phyloP scores from a whole-genome alignment of 2,888 invertebrate genomes.

The Eupithecia subfuscata region DNA sequence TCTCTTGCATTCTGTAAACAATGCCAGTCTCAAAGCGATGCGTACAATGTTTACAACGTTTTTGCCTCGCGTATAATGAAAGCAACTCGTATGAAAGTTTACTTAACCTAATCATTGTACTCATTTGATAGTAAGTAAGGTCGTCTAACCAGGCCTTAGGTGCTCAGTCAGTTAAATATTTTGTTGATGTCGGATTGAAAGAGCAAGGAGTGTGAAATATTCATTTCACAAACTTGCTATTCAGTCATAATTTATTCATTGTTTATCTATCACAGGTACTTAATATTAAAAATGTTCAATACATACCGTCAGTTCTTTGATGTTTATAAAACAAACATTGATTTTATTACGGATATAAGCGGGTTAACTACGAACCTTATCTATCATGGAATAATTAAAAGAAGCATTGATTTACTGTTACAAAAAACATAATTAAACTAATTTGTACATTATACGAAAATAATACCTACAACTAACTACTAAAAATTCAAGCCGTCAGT shows the following conservation, averaged over 20 bases:
- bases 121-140: neutral
- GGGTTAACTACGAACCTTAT: too few relatives aligned
- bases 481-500: too few relatives aligned
- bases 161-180: neutral
- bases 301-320: neutral
- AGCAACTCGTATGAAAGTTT: neutral
- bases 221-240: neutral
- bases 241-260: neutral
- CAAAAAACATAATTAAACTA: neutral
- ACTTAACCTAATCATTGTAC: neutral
- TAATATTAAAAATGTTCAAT: neutral
- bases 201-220: neutral
- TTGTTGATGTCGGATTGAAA: neutral
- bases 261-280: too few relatives aligned
- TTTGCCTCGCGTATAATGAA: neutral
- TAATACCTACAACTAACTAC: neutral
- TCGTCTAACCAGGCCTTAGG: neutral
- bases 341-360: too few relatives aligned
- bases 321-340: neutral
- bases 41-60: neutral
- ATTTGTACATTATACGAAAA: too few relatives aligned
- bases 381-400: too few relatives aligned
- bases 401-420: neutral
- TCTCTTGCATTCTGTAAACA: conserved; percentile 23
- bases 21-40: neutral